Conservation (phyloP, 2,113 vertebrate genomes). For the Caracal caracal region DNA sequence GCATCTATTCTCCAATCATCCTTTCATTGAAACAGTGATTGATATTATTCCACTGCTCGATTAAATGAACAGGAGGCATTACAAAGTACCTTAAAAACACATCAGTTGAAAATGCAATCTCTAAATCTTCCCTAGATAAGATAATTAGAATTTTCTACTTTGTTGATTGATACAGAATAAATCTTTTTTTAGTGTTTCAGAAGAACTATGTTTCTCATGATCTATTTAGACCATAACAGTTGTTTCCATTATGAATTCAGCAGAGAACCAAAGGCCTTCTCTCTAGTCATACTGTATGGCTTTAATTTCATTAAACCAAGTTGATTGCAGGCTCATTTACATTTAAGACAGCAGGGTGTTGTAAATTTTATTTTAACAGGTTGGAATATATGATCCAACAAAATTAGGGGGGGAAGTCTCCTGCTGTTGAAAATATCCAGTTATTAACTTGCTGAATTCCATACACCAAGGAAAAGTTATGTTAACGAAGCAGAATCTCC, state of each 20-base stretch:
- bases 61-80: conserved; percentile 30
- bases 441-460: conserved; percentile 66
- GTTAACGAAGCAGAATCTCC: conserved; percentile 54
- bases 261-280: conserved; percentile 61
- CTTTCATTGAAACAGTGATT: conserved; percentile 59
- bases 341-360: conserved; percentile 63
- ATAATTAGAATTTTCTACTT: conserved; percentile 77
- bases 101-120: conserved; percentile 63
- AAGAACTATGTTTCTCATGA: conserved; percentile 66
- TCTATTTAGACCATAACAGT: conserved; percentile 68
- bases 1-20: neutral
- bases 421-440: conserved; percentile 52
- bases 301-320: conserved; percentile 84
- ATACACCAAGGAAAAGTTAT: neutral
- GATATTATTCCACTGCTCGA: conserved; percentile 55
- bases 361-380: conserved; percentile 83
- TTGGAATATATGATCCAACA: conserved; percentile 71
- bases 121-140: conserved; percentile 57
- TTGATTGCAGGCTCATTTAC: conserved; percentile 75
- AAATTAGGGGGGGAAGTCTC: conserved; percentile 54
- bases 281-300: conserved; percentile 48
- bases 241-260: conserved; percentile 73
- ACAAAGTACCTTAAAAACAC: conserved; percentile 34
- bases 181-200: conserved; percentile 71
- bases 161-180: conserved; percentile 77